Conservation (phyloP, 1,140 invertebrate species). For the Drosophila insularis region DNA sequence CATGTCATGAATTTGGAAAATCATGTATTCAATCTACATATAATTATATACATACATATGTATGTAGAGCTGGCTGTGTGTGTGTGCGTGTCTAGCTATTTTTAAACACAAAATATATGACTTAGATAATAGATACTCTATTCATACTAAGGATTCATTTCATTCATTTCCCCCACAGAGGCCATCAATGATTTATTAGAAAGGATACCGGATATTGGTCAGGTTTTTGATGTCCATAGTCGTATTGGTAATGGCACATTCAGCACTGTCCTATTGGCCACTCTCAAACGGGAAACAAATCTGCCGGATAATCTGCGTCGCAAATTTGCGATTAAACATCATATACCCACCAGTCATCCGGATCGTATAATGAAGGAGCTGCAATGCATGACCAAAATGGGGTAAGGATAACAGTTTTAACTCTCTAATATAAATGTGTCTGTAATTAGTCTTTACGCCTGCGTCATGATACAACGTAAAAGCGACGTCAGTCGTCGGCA, state of each 20-base stretch:
- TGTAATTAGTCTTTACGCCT: conserved; percentile 24
- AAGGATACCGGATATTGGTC: conserved; percentile 85
- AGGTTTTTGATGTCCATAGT: conserved; percentile 87
- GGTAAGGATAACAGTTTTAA: conserved; percentile 82
- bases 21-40: background rate
- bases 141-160: conserved; percentile 11
- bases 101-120: conserved; percentile 33
- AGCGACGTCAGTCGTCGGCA: conserved; percentile 61
- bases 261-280: conserved; percentile 90
- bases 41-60: conserved; percentile 7
- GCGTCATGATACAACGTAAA: conserved; percentile 48
- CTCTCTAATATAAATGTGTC: background rate
- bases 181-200: conserved; percentile 83
- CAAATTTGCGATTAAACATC: conserved; percentile 91
- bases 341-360: conserved; percentile 92
- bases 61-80: conserved; percentile 19
- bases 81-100: conserved; percentile 15
- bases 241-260: conserved; percentile 92
- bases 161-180: conserved; percentile 54
- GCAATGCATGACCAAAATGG: conserved; percentile 90
- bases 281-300: conserved; percentile 84
- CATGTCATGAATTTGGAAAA: background rate
- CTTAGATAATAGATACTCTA: background rate
- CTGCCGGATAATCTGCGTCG: conserved; percentile 83
- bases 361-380: conserved; percentile 90